Evolutionary conservation across 23 tunicate genomes (phyloP).

Genomic region (Trididemnum miniatum): DNA sequence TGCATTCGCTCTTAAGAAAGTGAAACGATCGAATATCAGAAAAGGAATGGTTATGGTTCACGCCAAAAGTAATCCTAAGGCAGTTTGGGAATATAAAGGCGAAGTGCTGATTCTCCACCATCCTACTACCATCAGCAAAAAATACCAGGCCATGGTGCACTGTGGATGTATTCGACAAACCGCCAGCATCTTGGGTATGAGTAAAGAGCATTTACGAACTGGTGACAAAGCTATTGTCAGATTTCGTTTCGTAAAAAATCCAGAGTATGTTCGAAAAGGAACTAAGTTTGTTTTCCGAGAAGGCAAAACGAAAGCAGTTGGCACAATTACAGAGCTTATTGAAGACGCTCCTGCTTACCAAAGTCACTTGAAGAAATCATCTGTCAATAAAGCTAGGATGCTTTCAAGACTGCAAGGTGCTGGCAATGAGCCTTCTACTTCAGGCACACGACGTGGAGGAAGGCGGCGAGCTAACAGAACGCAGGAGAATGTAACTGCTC

Average conservation of each 20-base stretch:
- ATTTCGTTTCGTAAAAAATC: conserved; percentile 89
- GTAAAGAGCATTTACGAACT: conserved; percentile 79
- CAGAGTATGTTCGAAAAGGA: conserved; percentile 71
- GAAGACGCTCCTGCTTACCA: conserved; percentile 89
- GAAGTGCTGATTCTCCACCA: conserved; percentile 95
- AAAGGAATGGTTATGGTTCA: conserved; percentile 97
- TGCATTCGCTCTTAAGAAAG: conserved; percentile 95
- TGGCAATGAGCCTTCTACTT: conserved; percentile 11
- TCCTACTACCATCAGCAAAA: conserved; percentile 93
- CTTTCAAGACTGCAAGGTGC: not conserved
- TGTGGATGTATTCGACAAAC: conserved; percentile 97
- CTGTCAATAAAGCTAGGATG: not conserved
- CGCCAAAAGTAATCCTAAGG: conserved; percentile 87
- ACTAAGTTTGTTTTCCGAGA: conserved; percentile 96
- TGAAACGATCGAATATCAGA: conserved; percentile 79
- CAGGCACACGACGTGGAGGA: conserved; percentile 56
- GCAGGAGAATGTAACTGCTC: not conserved
- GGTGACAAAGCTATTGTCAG: conserved; percentile 94
- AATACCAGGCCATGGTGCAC: conserved; percentile 99
- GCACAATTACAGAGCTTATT: conserved; percentile 78
- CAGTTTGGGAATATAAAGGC: conserved; percentile 99
- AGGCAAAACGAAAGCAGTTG: conserved; percentile 97
- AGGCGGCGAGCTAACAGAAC: conserved; percentile 14
- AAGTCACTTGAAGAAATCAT: conserved; percentile 57
- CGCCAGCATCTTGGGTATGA: conserved; percentile 85